Percentiles rank a stretch among this genome's conserved stretches.
Conservation (phyloP, 2,113 vertebrate species). For the Orycteropus afer region DNA sequence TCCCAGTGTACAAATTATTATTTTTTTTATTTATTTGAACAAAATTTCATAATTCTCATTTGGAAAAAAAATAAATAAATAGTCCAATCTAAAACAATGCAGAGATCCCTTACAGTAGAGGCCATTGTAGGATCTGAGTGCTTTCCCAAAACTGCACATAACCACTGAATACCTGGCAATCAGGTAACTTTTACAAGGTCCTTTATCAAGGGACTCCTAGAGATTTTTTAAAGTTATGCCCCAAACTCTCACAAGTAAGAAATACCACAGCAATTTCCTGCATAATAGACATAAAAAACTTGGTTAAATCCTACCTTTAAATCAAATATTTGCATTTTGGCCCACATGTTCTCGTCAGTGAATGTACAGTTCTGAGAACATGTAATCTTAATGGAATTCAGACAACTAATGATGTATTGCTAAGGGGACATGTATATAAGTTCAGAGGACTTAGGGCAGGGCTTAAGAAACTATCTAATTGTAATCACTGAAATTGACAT, state of each 20-base stretch:
- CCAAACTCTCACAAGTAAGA: background rate
- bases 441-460: background rate
- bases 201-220: background rate
- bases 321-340: conserved; percentile 34
- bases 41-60: conserved; percentile 68
- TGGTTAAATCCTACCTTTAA: conserved; percentile 26
- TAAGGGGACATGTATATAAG: background rate
- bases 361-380: background rate
- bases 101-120: conserved; percentile 36
- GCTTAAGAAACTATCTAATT: background rate
- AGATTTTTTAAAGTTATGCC: background rate
- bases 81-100: conserved; percentile 61
- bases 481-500: background rate
- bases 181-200: background rate
- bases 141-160: conserved; percentile 77
- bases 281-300: background rate
- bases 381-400: conserved; percentile 22
- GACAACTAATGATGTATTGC: background rate
- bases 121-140: conserved; percentile 73
- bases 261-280: background rate
- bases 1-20: conserved; percentile 31
- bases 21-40: conserved; percentile 70
- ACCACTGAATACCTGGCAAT: conserved; percentile 60
- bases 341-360: background rate
- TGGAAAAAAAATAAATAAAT: conserved; percentile 34